These are phyloP conservation scores for Plutella xylostella DNA, from an alignment of 2,888 invertebrate genomes.

Conservation along the genomic window DNA sequence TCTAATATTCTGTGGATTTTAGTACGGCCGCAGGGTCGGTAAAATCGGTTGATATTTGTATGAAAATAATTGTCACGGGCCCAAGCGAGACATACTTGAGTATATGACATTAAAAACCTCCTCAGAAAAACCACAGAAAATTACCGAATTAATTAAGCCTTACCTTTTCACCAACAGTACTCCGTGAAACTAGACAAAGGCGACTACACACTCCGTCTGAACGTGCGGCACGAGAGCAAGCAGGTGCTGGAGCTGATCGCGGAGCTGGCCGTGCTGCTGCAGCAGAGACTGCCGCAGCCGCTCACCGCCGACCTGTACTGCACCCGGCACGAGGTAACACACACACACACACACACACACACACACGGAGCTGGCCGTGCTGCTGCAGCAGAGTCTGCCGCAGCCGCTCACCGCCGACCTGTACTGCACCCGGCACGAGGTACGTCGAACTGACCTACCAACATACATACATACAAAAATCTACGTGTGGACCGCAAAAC, in stretches of 20 bases:
- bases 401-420: slow-evolving; percentile 80
- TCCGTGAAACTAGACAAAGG: slow-evolving; percentile 93
- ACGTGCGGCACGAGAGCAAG: slow-evolving; percentile 91
- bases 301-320: slow-evolving; percentile 83
- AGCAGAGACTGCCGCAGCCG: slow-evolving; percentile 80
- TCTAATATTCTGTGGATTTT: too few species aligned
- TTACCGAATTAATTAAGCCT: neutral
- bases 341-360: too few species aligned
- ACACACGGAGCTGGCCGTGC: slow-evolving; percentile 26
- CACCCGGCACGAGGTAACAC: too few species aligned
- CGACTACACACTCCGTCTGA: slow-evolving; percentile 88
- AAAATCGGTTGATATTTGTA: too few species aligned
- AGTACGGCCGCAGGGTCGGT: too few species aligned
- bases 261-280: slow-evolving; percentile 80
- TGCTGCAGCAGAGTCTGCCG: slow-evolving; percentile 79
- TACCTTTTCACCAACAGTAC: slow-evolving; percentile 70
- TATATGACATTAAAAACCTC: too few species aligned
- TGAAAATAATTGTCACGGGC: too few species aligned
- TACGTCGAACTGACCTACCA: too few species aligned
- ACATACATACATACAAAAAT: too few species aligned
- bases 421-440: slow-evolving; percentile 64
- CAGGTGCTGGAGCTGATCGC: slow-evolving; percentile 86
- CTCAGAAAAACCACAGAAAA: too few species aligned
- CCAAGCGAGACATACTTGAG: too few species aligned
- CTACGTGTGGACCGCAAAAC: too few species aligned